Percentiles rank a stretch among this genome's conserved stretches.
These are phyloP conservation scores for Paragorgia papillata DNA, from an alignment of 92 coral and sea anemone species.

Conservation along the genomic window DNA sequence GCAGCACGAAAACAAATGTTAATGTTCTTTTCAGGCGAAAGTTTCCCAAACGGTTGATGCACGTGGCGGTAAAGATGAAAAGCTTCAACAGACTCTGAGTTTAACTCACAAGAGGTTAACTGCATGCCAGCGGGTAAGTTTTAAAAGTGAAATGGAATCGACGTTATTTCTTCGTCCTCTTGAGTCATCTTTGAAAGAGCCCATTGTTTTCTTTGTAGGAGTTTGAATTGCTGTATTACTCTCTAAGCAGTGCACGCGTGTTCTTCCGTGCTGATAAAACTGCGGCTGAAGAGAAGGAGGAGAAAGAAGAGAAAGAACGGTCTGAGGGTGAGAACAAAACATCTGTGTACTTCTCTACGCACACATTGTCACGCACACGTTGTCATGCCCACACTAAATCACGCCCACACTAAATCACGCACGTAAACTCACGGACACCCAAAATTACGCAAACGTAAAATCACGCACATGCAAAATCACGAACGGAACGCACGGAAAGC, in stretches of 20 bases:
- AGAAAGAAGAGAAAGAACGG: slow-evolving; percentile 67
- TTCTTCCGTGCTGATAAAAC: slow-evolving; percentile 99
- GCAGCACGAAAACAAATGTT: too few relatives aligned
- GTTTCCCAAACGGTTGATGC: slow-evolving; percentile 73
- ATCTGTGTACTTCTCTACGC: too few relatives aligned
- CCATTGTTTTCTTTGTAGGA: slow-evolving; percentile 50
- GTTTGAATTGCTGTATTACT: slow-evolving; percentile 93
- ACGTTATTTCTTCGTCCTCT: too few relatives aligned
- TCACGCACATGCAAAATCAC: too few relatives aligned
- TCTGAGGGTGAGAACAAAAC: slow-evolving; percentile 47
- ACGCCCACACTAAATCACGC: too few relatives aligned
- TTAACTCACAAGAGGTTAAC: slow-evolving; percentile 83
- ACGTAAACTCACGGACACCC: too few relatives aligned
- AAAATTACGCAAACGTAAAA: too few relatives aligned
- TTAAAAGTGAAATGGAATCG: too few relatives aligned
- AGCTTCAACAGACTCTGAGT: slow-evolving; percentile 95
- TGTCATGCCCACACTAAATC: too few relatives aligned
- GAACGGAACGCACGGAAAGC: too few relatives aligned
- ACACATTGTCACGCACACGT: too few relatives aligned
- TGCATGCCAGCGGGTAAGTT: slow-evolving; percentile 76
- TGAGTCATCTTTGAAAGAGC: not conserved
- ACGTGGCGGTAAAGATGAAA: slow-evolving; percentile 81
- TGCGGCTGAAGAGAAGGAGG: slow-evolving; percentile 96
- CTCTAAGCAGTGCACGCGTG: slow-evolving; percentile 94
- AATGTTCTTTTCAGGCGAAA: slow-evolving; percentile 66